These are phyloP conservation scores for Drosophila fuyamai DNA, from an alignment of 1,140 invertebrate species.

Conservation along the genomic window DNA sequence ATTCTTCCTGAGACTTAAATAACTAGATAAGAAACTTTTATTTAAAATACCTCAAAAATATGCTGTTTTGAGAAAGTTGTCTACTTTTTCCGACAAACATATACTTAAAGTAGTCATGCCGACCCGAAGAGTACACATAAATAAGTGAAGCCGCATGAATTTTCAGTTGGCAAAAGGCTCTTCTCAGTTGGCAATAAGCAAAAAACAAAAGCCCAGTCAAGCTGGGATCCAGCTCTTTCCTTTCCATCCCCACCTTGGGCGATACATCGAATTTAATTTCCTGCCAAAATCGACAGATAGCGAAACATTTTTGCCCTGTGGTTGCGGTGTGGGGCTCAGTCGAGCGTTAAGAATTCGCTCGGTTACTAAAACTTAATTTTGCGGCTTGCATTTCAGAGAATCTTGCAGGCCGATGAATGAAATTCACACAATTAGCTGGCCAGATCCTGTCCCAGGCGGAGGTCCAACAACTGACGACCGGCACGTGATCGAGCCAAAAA, in stretches of 20 bases:
- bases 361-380: conserved; percentile 74
- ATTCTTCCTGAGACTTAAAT: no score
- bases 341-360: conserved; percentile 70
- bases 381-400: conserved; percentile 70
- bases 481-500: conserved; percentile 73
- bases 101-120: background rate
- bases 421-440: conserved; percentile 70
- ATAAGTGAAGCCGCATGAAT: conserved; percentile 79
- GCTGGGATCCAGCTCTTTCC: conserved; percentile 22
- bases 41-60: no score
- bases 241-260: conserved; percentile 40
- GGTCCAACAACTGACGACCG: conserved; percentile 67
- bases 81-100: no score
- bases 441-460: conserved; percentile 26
- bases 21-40: no score
- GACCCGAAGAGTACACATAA: conserved; percentile 4
- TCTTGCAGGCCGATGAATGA: conserved; percentile 63
- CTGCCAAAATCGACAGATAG: conserved; percentile 75
- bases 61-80: no score
- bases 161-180: conserved; percentile 62
- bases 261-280: conserved; percentile 83
- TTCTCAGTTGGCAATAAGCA: conserved; percentile 28
- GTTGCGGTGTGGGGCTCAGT: conserved; percentile 62
- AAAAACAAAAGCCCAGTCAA: conserved; percentile 70
- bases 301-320: conserved; percentile 21